A percentile compares a stretch with the other conserved stretches of the same genome.
Evolutionary conservation across 1,140 invertebrate species (phyloP).

Genomic region (Drosophila azteca): DNA sequence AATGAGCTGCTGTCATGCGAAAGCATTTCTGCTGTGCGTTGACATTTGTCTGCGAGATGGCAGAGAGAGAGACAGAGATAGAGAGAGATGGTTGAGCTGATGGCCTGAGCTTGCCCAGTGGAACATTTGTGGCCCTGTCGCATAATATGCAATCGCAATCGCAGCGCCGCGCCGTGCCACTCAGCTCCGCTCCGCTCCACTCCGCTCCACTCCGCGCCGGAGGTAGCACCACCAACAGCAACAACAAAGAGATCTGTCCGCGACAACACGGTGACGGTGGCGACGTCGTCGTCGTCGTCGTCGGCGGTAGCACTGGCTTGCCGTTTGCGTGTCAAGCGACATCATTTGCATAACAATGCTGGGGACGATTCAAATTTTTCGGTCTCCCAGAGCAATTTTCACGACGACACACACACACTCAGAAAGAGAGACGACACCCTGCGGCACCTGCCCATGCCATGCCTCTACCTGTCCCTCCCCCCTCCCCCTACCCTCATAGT

Average conservation of each 20-base stretch:
- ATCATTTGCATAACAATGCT: constrained; percentile 82
- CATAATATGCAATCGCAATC: constrained; percentile 71
- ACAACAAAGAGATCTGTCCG: constrained; percentile 74
- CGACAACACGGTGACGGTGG: constrained; percentile 47
- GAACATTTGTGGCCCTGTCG: constrained; percentile 24
- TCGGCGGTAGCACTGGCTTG: constrained; percentile 17
- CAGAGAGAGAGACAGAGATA: no score
- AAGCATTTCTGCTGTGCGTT: constrained; percentile 37
- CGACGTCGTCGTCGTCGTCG: constrained; percentile 25
- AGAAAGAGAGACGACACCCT: constrained; percentile 44
- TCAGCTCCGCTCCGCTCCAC: no score
- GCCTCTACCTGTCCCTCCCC: constrained; percentile 17
- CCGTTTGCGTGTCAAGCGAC: constrained; percentile 78
- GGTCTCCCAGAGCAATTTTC: constrained; percentile 79
- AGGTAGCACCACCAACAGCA: constrained; percentile 22
- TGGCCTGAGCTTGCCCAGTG: constrained; percentile 6
- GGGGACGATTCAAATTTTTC: constrained; percentile 78
- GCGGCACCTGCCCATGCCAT: constrained; percentile 55
- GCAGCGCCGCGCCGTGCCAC: no score
- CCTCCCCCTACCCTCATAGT: no score
- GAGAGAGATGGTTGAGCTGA: no score
- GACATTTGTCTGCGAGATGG: constrained; percentile 21
- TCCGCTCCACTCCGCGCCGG: constrained; percentile 12
- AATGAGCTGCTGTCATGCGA: constrained; percentile 41
- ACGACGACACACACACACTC: constrained; percentile 34